phyloP scores from a whole-genome alignment of 1,140 invertebrate genomes.

The Drosophila rhopaloa region DNA sequence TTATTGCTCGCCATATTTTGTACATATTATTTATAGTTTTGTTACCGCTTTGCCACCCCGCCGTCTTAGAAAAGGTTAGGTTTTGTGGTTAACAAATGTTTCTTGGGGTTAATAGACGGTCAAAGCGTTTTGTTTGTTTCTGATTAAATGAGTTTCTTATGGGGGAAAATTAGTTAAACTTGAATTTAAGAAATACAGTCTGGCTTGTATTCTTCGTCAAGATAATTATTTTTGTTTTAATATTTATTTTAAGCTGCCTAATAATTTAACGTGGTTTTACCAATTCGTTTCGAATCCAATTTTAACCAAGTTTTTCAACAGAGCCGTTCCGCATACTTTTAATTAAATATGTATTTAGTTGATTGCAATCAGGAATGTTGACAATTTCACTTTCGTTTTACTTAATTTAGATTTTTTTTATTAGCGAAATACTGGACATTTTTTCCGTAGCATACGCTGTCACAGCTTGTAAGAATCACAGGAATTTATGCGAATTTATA shows the following conservation, averaged over 20 bases:
- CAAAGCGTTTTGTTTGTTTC: constrained; percentile 26
- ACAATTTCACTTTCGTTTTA: constrained; percentile 2
- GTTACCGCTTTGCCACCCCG: constrained; percentile 13
- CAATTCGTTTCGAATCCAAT: background rate
- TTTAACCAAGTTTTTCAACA: background rate
- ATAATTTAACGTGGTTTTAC: background rate
- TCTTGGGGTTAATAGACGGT: constrained; percentile 54
- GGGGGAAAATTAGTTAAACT: no score
- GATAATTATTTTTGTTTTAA: no score
- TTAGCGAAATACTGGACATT: constrained; percentile 7
- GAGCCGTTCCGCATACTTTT: background rate
- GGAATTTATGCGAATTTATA: constrained; percentile 64
- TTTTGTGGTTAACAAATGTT: constrained; percentile 60
- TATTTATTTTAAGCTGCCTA: background rate
- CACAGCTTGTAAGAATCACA: constrained; percentile 60
- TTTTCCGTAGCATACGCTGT: constrained; percentile 7
- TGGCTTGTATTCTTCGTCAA: no score
- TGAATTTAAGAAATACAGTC: background rate
- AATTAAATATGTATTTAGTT: background rate
- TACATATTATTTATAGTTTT: constrained; percentile 75
- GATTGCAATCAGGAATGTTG: constrained; percentile 14
- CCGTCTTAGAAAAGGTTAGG: constrained; percentile 11
- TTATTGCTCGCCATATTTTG: constrained; percentile 62
- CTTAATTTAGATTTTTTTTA: background rate
- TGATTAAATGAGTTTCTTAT: background rate